Base-by-base conservation (phyloP, 2,888 invertebrate species). In the Eugnorisma glareosa region DNA sequence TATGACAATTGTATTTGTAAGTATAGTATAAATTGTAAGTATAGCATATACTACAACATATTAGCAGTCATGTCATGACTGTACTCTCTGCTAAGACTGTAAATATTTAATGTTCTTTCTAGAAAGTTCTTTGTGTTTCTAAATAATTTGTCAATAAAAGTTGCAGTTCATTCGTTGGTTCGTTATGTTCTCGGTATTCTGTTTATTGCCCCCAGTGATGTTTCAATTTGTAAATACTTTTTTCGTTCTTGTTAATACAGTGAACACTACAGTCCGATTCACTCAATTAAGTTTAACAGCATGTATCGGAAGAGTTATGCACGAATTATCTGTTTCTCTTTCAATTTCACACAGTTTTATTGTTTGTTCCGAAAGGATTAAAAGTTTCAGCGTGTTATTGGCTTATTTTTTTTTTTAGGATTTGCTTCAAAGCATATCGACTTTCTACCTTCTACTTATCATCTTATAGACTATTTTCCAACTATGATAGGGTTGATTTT, bases 151-250 rank as follows among this genome's bases (percentile, higher is more conserved):
- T 31, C 8, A 28, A 28, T 35, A 54, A 64, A 51, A 48, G n/a
- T 67, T 79, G 24, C 24, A 69, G 21, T 64, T 10, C 18, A 24
- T 45, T 69, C 28, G 18, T n/a, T n/a, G 45, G 21, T 35, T 31
- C 28, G 35, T 15, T 61, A 45, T 79, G 45, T 63, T 35, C 66
- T 54, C 63, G 31, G 37, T n/a, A 57, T 80, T 35, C 61, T n/a
- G 54, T 81, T 64, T 61, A 80, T 70, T 80, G 66, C n/a, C 48
- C 48, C 4, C 45, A 61, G 74, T 67, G 82, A 82, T 69, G 57
- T 84, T 82, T 82, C 84, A 82, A 82, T 82, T 84, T 68, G 75
- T 84, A 71, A 71, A 82, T 71, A 54, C 59, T 72, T 83, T 87
- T 88, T 87, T 82, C 80, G 13, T 72, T 71, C 57, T 54, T 75